Conservation (phyloP, 2,888 invertebrate genomes). For the Heptascelio sp. region DNA sequence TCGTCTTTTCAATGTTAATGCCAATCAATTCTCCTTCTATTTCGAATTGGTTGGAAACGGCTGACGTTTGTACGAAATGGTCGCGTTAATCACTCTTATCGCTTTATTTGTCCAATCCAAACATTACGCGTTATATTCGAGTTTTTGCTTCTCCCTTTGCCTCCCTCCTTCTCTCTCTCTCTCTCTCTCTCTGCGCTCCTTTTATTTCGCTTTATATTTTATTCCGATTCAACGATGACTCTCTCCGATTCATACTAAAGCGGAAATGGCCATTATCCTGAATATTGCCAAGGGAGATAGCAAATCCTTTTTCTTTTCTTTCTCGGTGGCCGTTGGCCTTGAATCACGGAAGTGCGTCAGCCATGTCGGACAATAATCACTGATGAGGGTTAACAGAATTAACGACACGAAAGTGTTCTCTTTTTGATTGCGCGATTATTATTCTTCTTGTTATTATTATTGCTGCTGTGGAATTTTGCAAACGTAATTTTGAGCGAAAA, state of each 20-base stretch:
- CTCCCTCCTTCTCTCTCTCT: no score
- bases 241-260: constrained; percentile 50
- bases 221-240: constrained; percentile 56
- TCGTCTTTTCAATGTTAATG: no score
- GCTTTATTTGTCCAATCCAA: constrained; percentile 18
- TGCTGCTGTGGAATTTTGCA: no score
- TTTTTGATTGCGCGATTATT: background rate
- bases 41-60: no score
- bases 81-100: constrained; percentile 44
- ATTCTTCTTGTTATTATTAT: no score
- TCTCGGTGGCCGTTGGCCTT: constrained; percentile 73
- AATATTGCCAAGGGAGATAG: constrained; percentile 60
- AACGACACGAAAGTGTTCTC: background rate
- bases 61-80: constrained; percentile 26
- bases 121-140: constrained; percentile 30
- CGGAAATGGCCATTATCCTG: constrained; percentile 63
- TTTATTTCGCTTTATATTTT: constrained; percentile 45
- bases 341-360: constrained; percentile 77
- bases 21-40: no score
- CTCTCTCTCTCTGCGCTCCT: no score
- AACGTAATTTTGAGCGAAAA: no score
- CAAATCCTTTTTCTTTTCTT: constrained; percentile 49
- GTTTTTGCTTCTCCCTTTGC: constrained; percentile 38
- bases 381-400: constrained; percentile 12
- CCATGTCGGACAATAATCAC: constrained; percentile 36